Evolutionary conservation across 2,797 vertebrate genomes (phyloP), one percentile per base, ranked within the genome.

Genomic region (Falco columbarius): DNA sequence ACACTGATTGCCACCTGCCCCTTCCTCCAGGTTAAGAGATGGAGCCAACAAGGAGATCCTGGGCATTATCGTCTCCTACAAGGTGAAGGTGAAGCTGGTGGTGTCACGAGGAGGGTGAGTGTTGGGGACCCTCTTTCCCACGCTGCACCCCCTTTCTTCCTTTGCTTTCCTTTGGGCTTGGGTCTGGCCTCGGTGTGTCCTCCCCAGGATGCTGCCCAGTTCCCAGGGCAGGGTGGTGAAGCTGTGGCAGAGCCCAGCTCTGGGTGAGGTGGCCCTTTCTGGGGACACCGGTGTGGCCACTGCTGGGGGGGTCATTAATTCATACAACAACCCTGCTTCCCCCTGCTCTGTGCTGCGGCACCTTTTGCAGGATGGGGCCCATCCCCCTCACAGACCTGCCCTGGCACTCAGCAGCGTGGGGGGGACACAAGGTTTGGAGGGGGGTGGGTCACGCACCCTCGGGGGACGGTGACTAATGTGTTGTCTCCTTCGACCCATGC

Each of bases 11-110:
- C 30, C n/a, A 34, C 12, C 46, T 30, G 15, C 36, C 40, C 15
- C 40, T 46, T 51, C 40, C n/a, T 90, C 24, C 97, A 99, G 99
- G 97, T 97, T 99, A 83, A 98, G 98, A 93, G 99, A 99, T 20
- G 99, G 99, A 34, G 99, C 99, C 97, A 99, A 98, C 93, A 99
- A 99, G 88, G 99, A 99, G 97, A 98, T 99, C 95, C 96, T 99
- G 62, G 99, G 99, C 46, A 99, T 99, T 75, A 99, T 99, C 2
- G 99, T 99, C 44, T 99, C 99, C 6, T 99, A 99, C 98, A 99
- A 99, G 95, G 99, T 99, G 89, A 99, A 99, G 96, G 99, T 99
- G 97, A 99, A 99, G 98, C 98, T 99, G 98, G 99, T 99, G 29
- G 99, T 99, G 67, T 99, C 99, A 2, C 98, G 99, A 92, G 99